Base-by-base conservation (phyloP, 1,140 invertebrate species). In the Eurosta solidaginis region DNA sequence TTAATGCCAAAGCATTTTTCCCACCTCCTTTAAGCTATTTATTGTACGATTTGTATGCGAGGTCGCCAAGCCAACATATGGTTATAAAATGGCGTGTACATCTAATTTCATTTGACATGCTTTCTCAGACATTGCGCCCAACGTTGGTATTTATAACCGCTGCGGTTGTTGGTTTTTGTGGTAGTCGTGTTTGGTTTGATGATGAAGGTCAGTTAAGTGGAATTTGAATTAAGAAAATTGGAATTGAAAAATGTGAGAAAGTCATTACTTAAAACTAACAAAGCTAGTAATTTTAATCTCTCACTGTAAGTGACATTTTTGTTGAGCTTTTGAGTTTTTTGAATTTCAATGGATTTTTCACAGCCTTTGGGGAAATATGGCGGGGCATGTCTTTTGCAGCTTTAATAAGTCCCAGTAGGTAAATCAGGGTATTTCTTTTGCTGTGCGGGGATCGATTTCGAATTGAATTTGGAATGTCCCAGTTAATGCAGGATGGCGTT, bases 21-120 rank as follows among this genome's bases (percentile, higher is more conserved):
- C 1, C 1, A 5, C 59, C 54, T 7, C 59, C n/a, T n/a, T n/a
- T n/a, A n/a, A n/a, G n/a, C n/a, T n/a, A n/a, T n/a, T n/a, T n/a
- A n/a, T n/a, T n/a, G n/a, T n/a, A n/a, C n/a, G n/a, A n/a, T n/a
- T n/a, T n/a, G n/a, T n/a, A n/a, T n/a, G n/a, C n/a, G n/a, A n/a
- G n/a, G n/a, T n/a, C n/a, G n/a, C n/a, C n/a, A n/a, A n/a, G n/a
- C n/a, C n/a, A n/a, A 17, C n/a, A 17, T 59, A 29, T 36, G 14
- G 17, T 25, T 3, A 10, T 5, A 10, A 3, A 22, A 29, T 12
- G 17, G 54, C 33, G 17, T 36, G 59, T 1, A 20, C 22, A 68
- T 68, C 59, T 68, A 68, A 68, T 68, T 68, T 68, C 33, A 33
- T 68, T 68, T 68, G 59, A 40, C 59, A 68, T 33, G n/a, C 59